phyloP scores from a whole-genome alignment of 2,797 vertebrate genomes.

The Argya squamiceps region DNA sequence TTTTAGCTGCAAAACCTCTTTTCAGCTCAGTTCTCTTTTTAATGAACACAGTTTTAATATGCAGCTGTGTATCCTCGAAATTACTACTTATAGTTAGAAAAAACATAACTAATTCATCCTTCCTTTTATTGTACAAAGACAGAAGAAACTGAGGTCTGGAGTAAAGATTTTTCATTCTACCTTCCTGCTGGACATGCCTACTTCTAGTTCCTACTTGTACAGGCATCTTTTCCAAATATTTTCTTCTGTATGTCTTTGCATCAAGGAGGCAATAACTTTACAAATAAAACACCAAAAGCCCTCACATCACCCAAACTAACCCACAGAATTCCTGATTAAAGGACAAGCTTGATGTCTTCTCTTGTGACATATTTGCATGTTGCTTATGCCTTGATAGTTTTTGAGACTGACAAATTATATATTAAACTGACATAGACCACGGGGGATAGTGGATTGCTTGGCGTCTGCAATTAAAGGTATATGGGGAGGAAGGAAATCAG shows the following conservation, averaged over 20 bases:
- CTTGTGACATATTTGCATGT: neutral
- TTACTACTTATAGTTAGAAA: neutral
- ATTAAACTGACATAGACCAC: neutral
- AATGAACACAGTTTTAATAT: neutral
- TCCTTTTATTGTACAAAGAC: neutral
- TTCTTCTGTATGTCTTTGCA: neutral
- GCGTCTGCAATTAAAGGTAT: neutral
- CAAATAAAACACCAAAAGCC: rapidly evolving
- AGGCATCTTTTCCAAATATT: neutral
- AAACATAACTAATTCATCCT: neutral
- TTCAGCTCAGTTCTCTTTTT: neutral
- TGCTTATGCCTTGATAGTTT: neutral
- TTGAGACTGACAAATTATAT: neutral
- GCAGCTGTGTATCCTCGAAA: rapidly evolving
- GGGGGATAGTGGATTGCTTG: neutral
- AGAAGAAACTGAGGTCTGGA: neutral
- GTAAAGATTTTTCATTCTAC: neutral
- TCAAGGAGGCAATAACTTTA: neutral
- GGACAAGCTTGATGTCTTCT: neutral
- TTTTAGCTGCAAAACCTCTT: neutral
- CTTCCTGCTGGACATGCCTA: neutral
- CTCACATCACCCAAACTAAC: neutral
- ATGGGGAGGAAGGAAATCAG: neutral
- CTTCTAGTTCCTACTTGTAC: neutral
- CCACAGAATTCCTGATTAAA: neutral